These are phyloP conservation scores for Pogonocherus hispidulus DNA, from an alignment of 2,888 invertebrate genomes.

Conservation along the genomic window DNA sequence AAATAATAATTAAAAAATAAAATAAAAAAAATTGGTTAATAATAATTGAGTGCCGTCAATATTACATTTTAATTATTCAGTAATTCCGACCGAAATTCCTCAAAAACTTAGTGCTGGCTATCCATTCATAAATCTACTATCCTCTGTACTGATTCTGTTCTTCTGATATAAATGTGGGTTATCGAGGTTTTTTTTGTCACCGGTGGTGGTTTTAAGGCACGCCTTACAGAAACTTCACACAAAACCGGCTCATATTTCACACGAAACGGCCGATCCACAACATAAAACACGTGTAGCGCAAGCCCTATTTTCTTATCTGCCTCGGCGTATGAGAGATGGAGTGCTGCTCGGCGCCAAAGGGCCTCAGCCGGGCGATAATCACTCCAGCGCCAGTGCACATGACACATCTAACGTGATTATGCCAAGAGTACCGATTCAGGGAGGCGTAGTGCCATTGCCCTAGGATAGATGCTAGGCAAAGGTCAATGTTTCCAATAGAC, in stretches of 20 bases:
- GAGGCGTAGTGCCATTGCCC: not conserved
- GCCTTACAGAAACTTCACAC: no score
- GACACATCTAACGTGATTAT: constrained; percentile 65
- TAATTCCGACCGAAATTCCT: no score
- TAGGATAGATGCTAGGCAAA: not conserved
- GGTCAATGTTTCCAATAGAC: no score
- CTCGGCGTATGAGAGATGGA: constrained; percentile 19
- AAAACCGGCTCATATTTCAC: constrained; percentile 8
- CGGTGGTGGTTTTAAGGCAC: not conserved
- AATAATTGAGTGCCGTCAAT: no score
- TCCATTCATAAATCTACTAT: no score
- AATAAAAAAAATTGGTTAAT: no score
- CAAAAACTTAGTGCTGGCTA: no score
- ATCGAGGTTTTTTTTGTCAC: not conserved
- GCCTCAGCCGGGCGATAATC: constrained; percentile 40
- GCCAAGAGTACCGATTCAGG: constrained; percentile 10
- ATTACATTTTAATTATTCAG: no score
- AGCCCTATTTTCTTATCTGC: constrained; percentile 9
- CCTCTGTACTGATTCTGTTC: no score
- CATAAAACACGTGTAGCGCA: constrained; percentile 18
- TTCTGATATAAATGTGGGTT: no score
- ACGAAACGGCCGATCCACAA: constrained; percentile 1
- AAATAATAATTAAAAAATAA: no score
- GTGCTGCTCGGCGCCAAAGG: constrained; percentile 26
- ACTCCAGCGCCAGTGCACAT: constrained; percentile 54